These are phyloP conservation scores for Peromyscus californicus DNA, from an alignment of 2,113 vertebrate genomes.

Conservation along the genomic window DNA sequence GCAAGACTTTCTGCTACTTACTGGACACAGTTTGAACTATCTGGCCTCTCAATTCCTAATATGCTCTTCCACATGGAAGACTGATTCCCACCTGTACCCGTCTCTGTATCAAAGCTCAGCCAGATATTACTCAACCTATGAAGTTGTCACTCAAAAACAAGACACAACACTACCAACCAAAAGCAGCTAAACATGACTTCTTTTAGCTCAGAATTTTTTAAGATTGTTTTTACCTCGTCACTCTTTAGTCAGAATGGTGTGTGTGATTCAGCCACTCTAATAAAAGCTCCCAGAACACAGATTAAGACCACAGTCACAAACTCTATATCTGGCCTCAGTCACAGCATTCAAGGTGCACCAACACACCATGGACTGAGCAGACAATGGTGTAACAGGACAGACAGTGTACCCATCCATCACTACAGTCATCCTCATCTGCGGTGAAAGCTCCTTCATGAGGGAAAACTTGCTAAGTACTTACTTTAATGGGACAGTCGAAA, in stretches of 20 bases:
- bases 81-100: not conserved
- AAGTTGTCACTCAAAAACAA: not conserved
- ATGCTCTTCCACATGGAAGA: not conserved
- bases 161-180: not conserved
- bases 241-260: not conserved
- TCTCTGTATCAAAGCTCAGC: not conserved
- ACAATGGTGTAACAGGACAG: not conserved
- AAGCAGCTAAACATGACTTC: not conserved
- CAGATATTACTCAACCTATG: not conserved
- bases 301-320: not conserved
- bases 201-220: not conserved
- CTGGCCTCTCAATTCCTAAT: conserved; percentile 5
- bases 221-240: not conserved
- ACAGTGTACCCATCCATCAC: not conserved
- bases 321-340: not conserved
- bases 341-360: not conserved
- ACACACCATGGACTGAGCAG: not conserved
- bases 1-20: conserved; percentile 20
- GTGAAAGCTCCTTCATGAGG: conserved; percentile 40
- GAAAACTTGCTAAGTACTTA: conserved; percentile 86
- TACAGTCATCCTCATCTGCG: not conserved
- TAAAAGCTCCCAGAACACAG: not conserved
- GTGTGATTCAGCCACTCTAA: not conserved
- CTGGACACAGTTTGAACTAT: conserved; percentile 45
- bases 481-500: conserved; percentile 99